Conservation (phyloP, 2,888 invertebrate genomes). For the Diarsia rubi region DNA sequence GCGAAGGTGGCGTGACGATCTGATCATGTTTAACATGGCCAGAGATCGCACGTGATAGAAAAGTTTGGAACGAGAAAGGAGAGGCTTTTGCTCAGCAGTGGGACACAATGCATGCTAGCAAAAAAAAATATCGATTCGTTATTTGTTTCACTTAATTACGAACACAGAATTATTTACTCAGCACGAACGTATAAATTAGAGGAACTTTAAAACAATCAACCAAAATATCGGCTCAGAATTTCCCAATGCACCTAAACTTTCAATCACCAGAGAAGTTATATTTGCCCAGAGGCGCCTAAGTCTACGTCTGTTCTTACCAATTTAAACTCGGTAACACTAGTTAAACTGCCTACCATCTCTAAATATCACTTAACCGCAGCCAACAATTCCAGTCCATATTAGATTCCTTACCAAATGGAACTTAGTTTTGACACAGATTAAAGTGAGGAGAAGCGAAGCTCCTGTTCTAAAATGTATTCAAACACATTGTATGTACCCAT, state of each 20-base stretch:
- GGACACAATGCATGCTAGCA: too few species aligned
- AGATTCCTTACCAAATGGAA: constrained; percentile 72
- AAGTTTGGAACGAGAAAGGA: neutral
- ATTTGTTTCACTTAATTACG: neutral
- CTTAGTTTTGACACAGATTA: constrained; percentile 74
- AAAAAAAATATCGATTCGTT: neutral
- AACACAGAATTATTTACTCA: neutral
- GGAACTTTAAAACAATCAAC: neutral
- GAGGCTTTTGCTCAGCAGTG: too few species aligned
- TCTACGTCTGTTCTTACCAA: constrained; percentile 41
- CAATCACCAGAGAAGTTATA: constrained; percentile 24
- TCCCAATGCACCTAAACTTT: constrained; percentile 1
- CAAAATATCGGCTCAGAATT: neutral
- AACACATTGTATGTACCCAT: neutral
- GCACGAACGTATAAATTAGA: neutral
- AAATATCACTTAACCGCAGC: constrained; percentile 72
- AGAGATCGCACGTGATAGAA: neutral
- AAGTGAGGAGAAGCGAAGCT: constrained; percentile 4
- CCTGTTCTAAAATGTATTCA: neutral
- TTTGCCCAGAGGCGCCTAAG: constrained; percentile 28
- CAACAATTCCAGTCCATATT: constrained; percentile 71
- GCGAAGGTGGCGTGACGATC: neutral
- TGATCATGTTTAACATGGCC: neutral
- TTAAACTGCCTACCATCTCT: constrained; percentile 60
- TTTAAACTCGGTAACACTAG: constrained; percentile 52